Evolutionary conservation across 92 coral and sea anemone species (phyloP).

Genomic region (Montipora capitata): DNA sequence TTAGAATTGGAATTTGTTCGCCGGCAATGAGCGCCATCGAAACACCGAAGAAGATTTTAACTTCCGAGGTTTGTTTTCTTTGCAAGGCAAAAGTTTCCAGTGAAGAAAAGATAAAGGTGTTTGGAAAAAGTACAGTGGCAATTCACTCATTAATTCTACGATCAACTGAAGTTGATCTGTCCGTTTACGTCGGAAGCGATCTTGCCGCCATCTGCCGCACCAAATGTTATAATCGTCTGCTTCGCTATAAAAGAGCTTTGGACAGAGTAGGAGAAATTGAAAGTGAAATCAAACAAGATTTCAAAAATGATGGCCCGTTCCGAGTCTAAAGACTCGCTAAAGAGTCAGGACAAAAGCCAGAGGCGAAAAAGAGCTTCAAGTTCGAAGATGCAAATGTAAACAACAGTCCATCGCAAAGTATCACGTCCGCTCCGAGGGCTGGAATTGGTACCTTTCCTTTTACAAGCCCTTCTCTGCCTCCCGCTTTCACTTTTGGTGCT

Average conservation of each 20-base stretch:
- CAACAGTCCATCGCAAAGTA: not conserved
- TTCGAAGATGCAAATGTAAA: constrained; percentile 31
- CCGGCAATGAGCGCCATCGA: not conserved
- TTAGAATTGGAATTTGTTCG: constrained; percentile 1
- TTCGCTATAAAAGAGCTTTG: constrained; percentile 24
- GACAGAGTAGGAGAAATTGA: constrained; percentile 34
- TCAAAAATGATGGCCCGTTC: constrained; percentile 31
- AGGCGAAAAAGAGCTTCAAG: constrained; percentile 38
- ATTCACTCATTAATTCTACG: constrained; percentile 9
- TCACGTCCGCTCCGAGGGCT: too few species aligned
- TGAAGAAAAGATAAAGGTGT: constrained; percentile 23
- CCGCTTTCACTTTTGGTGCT: too few species aligned
- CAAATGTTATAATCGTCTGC: constrained; percentile 39
- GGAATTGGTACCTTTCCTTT: not conserved
- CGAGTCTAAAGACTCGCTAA: constrained; percentile 47
- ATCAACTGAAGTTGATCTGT: constrained; percentile 24
- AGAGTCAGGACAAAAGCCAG: constrained; percentile 52
- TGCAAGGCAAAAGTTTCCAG: constrained; percentile 4
- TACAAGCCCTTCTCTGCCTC: constrained; percentile 32
- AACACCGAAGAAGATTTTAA: constrained; percentile 3
- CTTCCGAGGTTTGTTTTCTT: constrained; percentile 11
- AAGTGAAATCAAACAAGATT: constrained; percentile 42
- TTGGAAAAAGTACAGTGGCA: constrained; percentile 1
- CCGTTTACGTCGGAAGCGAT: constrained; percentile 22
- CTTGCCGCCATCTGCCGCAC: constrained; percentile 31